Evolutionary conservation across 2,797 vertebrate genomes (phyloP).

Genomic region (Hemitrygon akajei): DNA sequence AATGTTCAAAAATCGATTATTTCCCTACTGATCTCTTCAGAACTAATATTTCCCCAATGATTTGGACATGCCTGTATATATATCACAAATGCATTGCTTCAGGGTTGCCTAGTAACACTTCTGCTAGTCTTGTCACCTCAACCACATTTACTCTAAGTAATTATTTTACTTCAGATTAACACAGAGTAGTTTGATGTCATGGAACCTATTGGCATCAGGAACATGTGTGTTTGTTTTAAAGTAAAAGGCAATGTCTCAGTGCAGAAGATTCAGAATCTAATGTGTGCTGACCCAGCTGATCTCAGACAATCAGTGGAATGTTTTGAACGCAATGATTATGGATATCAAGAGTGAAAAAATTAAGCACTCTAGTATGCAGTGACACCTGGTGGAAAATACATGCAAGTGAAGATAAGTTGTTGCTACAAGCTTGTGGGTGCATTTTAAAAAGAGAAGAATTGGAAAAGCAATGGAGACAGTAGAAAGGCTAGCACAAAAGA

Average conservation of each 20-base stretch:
- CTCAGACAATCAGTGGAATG: not conserved
- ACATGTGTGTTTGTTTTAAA: not conserved
- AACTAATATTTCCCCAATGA: not conserved
- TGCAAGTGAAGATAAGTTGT: not conserved
- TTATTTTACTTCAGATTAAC: not conserved
- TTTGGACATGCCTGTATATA: not conserved
- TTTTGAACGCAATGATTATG: not conserved
- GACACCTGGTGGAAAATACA: constrained; percentile 2
- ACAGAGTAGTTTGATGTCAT: not conserved
- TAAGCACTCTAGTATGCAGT: not conserved
- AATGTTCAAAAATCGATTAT: not conserved
- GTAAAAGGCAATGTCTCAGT: not conserved
- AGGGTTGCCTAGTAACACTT: not conserved
- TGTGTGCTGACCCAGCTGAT: not conserved
- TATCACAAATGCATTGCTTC: not conserved
- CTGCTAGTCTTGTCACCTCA: not conserved
- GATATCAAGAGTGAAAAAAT: not conserved
- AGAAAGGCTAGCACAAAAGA: not conserved
- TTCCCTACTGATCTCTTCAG: not conserved
- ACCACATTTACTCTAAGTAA: not conserved
- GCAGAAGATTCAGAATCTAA: not conserved
- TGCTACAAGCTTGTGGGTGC: not conserved
- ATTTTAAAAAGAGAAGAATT: not conserved
- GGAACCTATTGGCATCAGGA: not conserved
- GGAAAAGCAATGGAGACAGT: not conserved